phyloP scores from a whole-genome alignment of 2,113 vertebrate genomes.

The Equus quagga region DNA sequence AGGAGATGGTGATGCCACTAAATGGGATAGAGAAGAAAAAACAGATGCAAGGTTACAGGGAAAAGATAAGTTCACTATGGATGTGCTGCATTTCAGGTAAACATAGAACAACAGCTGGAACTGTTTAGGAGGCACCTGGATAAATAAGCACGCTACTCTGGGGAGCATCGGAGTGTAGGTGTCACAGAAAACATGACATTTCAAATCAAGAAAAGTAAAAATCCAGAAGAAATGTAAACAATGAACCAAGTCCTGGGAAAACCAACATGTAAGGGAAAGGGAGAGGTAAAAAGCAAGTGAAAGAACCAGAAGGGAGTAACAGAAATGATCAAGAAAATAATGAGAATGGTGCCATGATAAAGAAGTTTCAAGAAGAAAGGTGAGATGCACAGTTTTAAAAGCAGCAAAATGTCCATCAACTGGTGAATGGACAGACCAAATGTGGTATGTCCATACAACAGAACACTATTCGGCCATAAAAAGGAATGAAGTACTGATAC shows the following conservation, averaged over 20 bases:
- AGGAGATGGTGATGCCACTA: background rate
- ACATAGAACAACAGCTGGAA: background rate
- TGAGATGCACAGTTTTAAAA: background rate
- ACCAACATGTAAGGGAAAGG: background rate
- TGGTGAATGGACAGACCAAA: background rate
- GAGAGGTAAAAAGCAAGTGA: background rate
- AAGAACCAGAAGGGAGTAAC: background rate
- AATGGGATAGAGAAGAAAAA: background rate
- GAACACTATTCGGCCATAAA: background rate
- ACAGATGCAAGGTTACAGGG: background rate
- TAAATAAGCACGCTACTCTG: background rate
- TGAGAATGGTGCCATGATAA: background rate
- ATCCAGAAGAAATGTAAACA: background rate
- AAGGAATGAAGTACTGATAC: background rate
- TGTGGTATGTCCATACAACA: background rate
- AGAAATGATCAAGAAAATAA: background rate
- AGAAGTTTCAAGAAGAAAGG: background rate
- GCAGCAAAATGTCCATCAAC: background rate
- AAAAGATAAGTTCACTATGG: background rate
- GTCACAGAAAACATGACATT: background rate
- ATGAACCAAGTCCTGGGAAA: background rate
- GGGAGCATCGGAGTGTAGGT: background rate
- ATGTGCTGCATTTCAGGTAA: background rate
- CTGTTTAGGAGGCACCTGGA: background rate
- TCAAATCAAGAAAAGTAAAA: constrained; percentile 20